These are phyloP conservation scores for Condylura cristata DNA, from an alignment of 2,113 vertebrate species.

Conservation along the genomic window DNA sequence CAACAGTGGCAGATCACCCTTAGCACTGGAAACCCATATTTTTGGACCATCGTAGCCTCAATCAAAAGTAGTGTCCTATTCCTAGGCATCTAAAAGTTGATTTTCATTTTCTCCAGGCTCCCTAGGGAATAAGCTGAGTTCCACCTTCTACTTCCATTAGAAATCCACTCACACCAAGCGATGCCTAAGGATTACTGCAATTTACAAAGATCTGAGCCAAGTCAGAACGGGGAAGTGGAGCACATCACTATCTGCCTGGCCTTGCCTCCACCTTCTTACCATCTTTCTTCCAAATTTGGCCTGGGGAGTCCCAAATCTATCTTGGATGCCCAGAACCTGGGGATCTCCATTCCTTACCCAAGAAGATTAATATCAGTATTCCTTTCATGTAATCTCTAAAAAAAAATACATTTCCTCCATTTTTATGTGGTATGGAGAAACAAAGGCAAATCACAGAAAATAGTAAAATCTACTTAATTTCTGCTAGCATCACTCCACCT, in stretches of 20 bases:
- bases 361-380: neutral
- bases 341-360: neutral
- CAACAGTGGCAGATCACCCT: neutral
- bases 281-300: neutral
- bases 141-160: neutral
- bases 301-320: neutral
- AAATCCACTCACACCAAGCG: neutral
- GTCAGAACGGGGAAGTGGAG: neutral
- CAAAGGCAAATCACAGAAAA: constrained; percentile 1
- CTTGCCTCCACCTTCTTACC: neutral
- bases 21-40: neutral
- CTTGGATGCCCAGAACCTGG: neutral
- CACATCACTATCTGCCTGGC: neutral
- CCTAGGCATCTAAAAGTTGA: neutral
- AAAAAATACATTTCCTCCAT: neutral
- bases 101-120: neutral
- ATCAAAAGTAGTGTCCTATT: neutral
- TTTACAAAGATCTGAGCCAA: neutral
- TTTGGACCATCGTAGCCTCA: neutral
- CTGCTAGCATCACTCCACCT: neutral
- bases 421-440: constrained; percentile 20
- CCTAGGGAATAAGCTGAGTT: neutral
- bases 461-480: neutral
- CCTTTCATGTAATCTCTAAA: neutral
- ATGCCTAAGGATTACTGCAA: neutral